phyloP scores from a whole-genome alignment of 2,797 vertebrate species.

The Muscicapa comitata region DNA sequence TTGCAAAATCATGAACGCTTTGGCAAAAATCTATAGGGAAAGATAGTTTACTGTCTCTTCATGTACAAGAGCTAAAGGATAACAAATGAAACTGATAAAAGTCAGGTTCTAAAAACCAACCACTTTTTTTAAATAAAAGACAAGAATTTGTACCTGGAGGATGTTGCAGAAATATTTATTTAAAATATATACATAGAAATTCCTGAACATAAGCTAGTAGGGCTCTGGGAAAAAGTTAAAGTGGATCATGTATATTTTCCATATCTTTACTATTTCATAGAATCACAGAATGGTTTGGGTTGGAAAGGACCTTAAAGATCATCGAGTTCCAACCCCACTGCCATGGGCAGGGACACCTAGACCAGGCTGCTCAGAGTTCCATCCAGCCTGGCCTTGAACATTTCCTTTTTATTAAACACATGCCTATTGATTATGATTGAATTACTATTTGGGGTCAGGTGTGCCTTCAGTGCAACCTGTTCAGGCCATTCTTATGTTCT shows the following conservation, averaged over 20 bases:
- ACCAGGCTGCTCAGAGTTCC: not conserved
- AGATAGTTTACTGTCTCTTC: not conserved
- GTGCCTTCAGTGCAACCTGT: not conserved
- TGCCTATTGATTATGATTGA: not conserved
- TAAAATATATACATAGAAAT: not conserved
- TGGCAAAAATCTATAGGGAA: not conserved
- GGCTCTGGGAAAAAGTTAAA: not conserved
- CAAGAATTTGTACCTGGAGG: not conserved
- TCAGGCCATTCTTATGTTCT: not conserved
- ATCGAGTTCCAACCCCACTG: fast-evolving
- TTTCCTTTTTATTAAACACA: not conserved
- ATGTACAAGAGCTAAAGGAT: not conserved
- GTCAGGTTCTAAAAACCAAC: not conserved
- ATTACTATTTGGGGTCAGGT: not conserved
- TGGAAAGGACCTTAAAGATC: not conserved
- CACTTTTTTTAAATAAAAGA: not conserved
- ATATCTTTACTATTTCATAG: not conserved
- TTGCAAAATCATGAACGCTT: not conserved
- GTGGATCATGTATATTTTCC: not conserved
- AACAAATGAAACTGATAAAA: not conserved
- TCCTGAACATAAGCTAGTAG: not conserved
- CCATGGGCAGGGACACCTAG: not conserved
- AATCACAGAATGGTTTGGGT: not conserved
- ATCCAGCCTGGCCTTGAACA: not conserved
- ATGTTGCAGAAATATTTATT: not conserved